Evolutionary conservation across 1,140 invertebrate species (phyloP), one percentile per base, ranked within the genome.

Genomic region (Lutraria rhynchaena): DNA sequence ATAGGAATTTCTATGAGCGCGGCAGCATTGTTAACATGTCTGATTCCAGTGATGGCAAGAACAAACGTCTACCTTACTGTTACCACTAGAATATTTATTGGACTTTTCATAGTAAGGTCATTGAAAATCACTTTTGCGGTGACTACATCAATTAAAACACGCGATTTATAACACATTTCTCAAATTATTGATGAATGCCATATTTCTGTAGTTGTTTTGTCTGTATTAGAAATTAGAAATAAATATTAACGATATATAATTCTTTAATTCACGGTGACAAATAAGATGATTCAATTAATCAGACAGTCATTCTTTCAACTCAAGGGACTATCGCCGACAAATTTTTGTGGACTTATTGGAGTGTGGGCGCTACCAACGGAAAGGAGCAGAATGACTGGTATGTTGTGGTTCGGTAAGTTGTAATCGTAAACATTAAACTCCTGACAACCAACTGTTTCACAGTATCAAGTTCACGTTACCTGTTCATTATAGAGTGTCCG

Each of bases 261-360:
- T 65, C 27, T 33, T 37, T 13, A 13, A 65, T 13, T 65, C 7
- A 33, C 15, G 9, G 7, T 65, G 24, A 15, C 24, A 15, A 58
- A 11, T 11, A 15, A 13, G 15, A 58, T 15, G 24, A 58, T 15
- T n/a, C n/a, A n/a, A n/a, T n/a, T n/a, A n/a, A n/a, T n/a, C n/a
- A n/a, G n/a, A n/a, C n/a, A n/a, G n/a, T n/a, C n/a, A n/a, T n/a
- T n/a, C n/a, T n/a, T n/a, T n/a, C n/a, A n/a, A n/a, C n/a, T n/a
- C n/a, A n/a, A n/a, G n/a, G n/a, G n/a, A n/a, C n/a, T n/a, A n/a
- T n/a, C n/a, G n/a, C n/a, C n/a, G n/a, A n/a, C 97, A 97, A 1
- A 95, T 96, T 84, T 96, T 97, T 78, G 96, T 97, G 88, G 95
- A 95, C 11, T 94, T 97, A 51, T 96, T 96, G 95, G 94, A 95